A percentile compares a stretch with the other conserved stretches of the same genome.
phyloP scores from a whole-genome alignment of 2,113 vertebrate species.

The Oriolus oriolus region DNA sequence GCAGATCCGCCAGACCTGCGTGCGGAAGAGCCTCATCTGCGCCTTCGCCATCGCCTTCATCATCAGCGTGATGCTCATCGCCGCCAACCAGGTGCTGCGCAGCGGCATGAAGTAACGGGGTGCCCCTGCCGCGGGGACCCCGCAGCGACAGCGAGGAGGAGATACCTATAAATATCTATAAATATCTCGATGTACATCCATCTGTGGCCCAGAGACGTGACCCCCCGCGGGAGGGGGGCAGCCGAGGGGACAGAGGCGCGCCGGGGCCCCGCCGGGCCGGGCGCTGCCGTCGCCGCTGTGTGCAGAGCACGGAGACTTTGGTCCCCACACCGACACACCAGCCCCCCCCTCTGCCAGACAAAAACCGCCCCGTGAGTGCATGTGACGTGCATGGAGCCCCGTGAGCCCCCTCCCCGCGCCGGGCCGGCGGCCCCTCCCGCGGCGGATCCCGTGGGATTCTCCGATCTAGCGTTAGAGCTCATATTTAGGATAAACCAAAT shows the following conservation, averaged over 20 bases:
- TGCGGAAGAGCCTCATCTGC: conserved; percentile 96
- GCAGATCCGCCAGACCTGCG: conserved; percentile 97
- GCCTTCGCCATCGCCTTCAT: conserved; percentile 99
- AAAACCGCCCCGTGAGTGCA: conserved; percentile 12
- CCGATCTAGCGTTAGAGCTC: not conserved
- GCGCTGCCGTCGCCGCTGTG: not conserved
- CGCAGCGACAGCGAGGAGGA: not conserved
- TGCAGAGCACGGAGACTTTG: not conserved
- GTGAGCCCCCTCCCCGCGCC: not conserved
- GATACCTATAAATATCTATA: conserved; percentile 6
- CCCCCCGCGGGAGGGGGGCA: not conserved
- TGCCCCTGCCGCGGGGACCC: not conserved
- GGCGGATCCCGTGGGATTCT: not conserved
- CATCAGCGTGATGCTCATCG: conserved; percentile 99
- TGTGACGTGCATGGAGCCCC: conserved; percentile 47
- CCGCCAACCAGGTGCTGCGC: conserved; percentile 98
- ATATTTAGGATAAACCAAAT: conserved; percentile 37
- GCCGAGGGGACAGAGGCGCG: not conserved
- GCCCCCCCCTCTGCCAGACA: not conserved
- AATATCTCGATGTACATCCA: not conserved
- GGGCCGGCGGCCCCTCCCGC: not conserved
- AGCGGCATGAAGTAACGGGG: conserved; percentile 94
- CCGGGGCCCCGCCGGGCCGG: not conserved
- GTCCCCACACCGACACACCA: not conserved
- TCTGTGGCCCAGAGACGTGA: not conserved